These are phyloP conservation scores for Anguilla marmorata DNA, from an alignment of 2,797 vertebrate species.

Conservation along the genomic window DNA sequence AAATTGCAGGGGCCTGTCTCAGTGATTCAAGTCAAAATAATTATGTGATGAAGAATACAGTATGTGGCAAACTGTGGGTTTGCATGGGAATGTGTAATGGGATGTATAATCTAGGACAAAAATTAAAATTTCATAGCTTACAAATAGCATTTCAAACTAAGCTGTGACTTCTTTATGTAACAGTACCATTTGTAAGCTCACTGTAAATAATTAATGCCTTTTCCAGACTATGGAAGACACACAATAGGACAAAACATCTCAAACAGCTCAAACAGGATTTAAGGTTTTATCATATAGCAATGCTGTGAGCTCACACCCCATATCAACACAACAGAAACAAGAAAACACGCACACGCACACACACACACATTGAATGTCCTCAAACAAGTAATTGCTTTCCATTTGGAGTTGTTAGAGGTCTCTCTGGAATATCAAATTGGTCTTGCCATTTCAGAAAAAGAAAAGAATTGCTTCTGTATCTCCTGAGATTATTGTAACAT, in stretches of 20 bases:
- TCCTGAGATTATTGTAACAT: not conserved
- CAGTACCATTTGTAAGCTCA: conserved; percentile 73
- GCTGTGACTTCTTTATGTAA: conserved; percentile 65
- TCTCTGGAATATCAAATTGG: not conserved
- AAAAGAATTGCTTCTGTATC: not conserved
- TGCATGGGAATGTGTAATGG: conserved; percentile 54
- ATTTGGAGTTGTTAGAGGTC: too few relatives aligned
- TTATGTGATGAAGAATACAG: conserved; percentile 50
- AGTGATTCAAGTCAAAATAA: conserved; percentile 67
- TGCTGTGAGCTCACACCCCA: not conserved
- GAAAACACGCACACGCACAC: not conserved
- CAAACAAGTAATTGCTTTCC: too few relatives aligned
- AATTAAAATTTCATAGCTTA: conserved; percentile 77
- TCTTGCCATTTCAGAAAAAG: not conserved
- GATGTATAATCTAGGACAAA: conserved; percentile 72
- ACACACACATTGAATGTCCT: not conserved
- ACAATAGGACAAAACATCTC: not conserved
- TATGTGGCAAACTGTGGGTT: conserved; percentile 61
- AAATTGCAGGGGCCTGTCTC: conserved; percentile 59
- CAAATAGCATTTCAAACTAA: conserved; percentile 68
- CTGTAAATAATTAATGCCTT: conserved; percentile 70
- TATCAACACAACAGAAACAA: not conserved
- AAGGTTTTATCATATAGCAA: not conserved
- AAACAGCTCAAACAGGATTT: not conserved
- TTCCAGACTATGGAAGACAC: not conserved